A percentile compares a stretch with the other conserved stretches of the same genome.
phyloP scores from a whole-genome alignment of 2,113 vertebrate species.

The Anoura caudifer region DNA sequence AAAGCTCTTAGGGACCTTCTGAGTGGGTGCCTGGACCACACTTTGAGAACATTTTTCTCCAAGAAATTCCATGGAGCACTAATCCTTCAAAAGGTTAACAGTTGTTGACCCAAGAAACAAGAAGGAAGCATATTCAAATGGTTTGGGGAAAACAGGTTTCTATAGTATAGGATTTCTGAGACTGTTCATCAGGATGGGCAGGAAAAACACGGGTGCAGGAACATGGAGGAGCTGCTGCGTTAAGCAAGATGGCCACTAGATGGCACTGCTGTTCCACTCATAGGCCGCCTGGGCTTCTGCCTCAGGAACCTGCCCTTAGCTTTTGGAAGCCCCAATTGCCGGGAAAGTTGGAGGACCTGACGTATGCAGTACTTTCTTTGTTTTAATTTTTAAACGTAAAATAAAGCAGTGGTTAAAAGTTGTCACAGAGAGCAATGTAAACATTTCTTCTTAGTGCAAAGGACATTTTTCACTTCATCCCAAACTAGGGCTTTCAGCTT shows the following conservation, averaged over 20 bases:
- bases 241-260: not conserved
- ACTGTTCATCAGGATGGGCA: not conserved
- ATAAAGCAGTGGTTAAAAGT: not conserved
- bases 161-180: not conserved
- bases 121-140: not conserved
- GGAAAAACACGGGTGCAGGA: not conserved
- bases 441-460: not conserved
- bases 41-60: not conserved
- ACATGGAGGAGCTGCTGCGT: not conserved
- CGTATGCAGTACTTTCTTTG: not conserved
- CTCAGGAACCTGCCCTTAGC: not conserved
- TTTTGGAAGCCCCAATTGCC: not conserved
- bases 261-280: slow-evolving; percentile 41
- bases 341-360: not conserved
- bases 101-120: not conserved
- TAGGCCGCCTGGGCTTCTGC: not conserved
- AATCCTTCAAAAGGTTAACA: not conserved
- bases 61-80: not conserved
- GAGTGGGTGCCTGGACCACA: not conserved
- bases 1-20: not conserved
- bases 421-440: not conserved
- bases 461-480: not conserved
- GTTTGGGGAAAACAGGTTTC: not conserved
- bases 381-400: not conserved
- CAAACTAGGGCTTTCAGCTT: not conserved